Evolutionary conservation across 2,888 invertebrate species (phyloP), one percentile per base, ranked within the genome.

Genomic region (Volucella bombylans): DNA sequence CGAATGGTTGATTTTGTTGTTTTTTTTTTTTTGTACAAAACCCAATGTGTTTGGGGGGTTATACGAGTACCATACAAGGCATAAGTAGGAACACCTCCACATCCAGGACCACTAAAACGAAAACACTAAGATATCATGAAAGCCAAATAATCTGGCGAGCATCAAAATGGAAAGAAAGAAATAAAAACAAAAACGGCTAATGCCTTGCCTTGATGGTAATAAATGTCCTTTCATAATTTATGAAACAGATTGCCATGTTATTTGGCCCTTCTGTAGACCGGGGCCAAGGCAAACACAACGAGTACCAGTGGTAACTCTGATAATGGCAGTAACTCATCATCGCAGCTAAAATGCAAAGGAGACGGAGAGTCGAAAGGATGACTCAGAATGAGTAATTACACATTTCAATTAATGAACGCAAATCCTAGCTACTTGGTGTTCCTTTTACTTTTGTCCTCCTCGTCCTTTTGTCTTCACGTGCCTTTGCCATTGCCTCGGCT

Each of bases 361-460:
- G 68, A 69, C 39, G 3, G 23, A 23, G 39, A 76, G 67, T 59
- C 57, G 41, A 74, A 78, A 64, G 62, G 55, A 80, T 74, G 61
- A 81, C 80, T 85, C 71, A 77, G 76, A 85, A 85, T 85, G 83
- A 85, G 69, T 76, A 85, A 81, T 85, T 85, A 81, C 74, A 81
- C 76, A 81, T 85, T 85, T 85, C 83, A 85, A 85, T 85, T 85
- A 85, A 76, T 65, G 65, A 54, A 71, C 76, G 74, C 67, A 74
- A 76, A 76, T 85, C 76, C 81, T 61, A 55, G 69, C 71, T 74
- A 67, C 69, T 62, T 41, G 57, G 79, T 55, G 39, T 10, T 38
- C 3, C 12, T 47, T 43, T 23, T 23, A 39, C 62, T 38, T 54
- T 47, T 15, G 54, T 38, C 57, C 4, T 23, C 23, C 23, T 23